These are phyloP conservation scores for Drosophila fungiperda DNA, from an alignment of 2,888 invertebrate genomes.

Conservation along the genomic window DNA sequence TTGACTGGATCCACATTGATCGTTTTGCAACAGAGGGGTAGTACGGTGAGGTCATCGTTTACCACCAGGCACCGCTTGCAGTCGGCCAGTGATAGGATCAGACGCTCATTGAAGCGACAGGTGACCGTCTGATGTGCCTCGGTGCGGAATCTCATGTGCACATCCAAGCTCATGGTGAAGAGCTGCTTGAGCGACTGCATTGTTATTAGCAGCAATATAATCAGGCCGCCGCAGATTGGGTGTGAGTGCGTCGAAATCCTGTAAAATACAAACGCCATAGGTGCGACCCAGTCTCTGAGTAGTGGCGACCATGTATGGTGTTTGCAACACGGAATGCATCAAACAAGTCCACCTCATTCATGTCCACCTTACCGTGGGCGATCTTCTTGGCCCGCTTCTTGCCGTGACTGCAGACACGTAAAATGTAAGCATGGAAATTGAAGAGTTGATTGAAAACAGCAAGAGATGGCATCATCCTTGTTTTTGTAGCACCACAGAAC, in stretches of 20 bases:
- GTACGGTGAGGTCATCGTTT: conserved; percentile 95
- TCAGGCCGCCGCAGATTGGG: conserved; percentile 97
- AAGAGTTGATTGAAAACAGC: neutral
- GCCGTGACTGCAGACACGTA: conserved; percentile 88
- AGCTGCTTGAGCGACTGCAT: conserved; percentile 96
- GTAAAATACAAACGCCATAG: conserved; percentile 97
- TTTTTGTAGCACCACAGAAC: conserved; percentile 99
- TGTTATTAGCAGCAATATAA: conserved; percentile 94
- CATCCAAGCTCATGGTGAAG: conserved; percentile 99
- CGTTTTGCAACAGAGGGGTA: conserved; percentile 96
- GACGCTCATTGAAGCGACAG: conserved; percentile 98
- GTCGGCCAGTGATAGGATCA: conserved; percentile 94
- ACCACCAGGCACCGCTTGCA: conserved; percentile 96
- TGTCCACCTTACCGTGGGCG: conserved; percentile 93
- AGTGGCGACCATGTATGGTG: conserved; percentile 98
- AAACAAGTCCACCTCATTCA: conserved; percentile 98
- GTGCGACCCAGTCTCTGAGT: conserved; percentile 99
- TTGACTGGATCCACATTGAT: conserved; percentile 92
- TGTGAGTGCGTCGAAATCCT: conserved; percentile 99
- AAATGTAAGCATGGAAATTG: neutral
- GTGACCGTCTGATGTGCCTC: conserved; percentile 97
- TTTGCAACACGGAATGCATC: conserved; percentile 98
- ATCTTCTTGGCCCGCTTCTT: conserved; percentile 97
- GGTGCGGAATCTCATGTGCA: conserved; percentile 95
- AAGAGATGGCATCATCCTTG: conserved; percentile 93